Evolutionary conservation across 2,113 vertebrate species (phyloP).

Genomic region (human): DNA sequence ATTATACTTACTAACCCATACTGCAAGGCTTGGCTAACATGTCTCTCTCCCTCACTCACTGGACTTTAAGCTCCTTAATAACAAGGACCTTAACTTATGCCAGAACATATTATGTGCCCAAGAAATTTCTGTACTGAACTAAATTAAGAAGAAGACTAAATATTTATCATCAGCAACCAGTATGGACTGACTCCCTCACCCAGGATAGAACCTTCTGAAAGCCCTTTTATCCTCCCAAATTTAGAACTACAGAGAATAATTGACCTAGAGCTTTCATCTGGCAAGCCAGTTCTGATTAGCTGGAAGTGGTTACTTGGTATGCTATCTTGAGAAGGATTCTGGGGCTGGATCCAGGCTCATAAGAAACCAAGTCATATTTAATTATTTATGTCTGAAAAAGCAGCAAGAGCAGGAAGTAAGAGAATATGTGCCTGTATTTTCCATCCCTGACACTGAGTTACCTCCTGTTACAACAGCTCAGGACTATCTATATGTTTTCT

Average conservation of each 20-base stretch:
- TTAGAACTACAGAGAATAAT: not conserved
- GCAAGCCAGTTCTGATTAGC: not conserved
- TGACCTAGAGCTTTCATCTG: not conserved
- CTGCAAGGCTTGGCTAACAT: not conserved
- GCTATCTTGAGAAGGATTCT: not conserved
- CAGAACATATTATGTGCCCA: not conserved
- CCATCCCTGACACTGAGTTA: not conserved
- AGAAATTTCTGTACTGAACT: not conserved
- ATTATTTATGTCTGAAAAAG: not conserved
- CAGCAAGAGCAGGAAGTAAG: not conserved
- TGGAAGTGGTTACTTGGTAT: not conserved
- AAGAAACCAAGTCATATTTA: not conserved
- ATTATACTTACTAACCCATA: not conserved
- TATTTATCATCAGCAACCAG: not conserved
- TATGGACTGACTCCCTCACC: not conserved
- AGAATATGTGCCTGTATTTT: not conserved
- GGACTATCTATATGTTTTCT: not conserved
- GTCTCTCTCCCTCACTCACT: not conserved
- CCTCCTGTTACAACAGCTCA: not conserved
- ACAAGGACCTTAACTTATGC: not conserved
- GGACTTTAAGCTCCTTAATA: not conserved
- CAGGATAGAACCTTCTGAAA: not conserved
- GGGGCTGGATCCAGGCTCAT: not conserved
- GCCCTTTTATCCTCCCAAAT: not conserved
- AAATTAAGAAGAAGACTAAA: not conserved